Conservation (phyloP, 1,140 invertebrate species). For the Drosophila jambulina region DNA sequence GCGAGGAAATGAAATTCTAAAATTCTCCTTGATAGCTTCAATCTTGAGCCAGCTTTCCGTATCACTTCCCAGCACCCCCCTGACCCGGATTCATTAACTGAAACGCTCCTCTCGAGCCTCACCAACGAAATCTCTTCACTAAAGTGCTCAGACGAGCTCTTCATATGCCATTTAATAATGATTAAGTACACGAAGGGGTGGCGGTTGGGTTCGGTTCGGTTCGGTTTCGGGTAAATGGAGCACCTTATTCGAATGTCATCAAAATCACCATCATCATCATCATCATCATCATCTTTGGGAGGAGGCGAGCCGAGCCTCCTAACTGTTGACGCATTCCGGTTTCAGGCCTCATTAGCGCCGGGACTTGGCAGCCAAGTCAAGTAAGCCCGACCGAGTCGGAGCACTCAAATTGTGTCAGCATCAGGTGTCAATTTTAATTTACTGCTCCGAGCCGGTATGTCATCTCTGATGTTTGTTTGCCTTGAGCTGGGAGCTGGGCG, state of each 20-base stretch:
- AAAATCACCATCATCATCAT: slow-evolving; percentile 64
- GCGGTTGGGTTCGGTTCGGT: background rate
- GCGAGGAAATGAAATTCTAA: slow-evolving; percentile 5
- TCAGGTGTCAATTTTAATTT: slow-evolving; percentile 83
- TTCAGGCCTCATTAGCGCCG: slow-evolving; percentile 72
- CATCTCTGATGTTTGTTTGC: slow-evolving; percentile 55
- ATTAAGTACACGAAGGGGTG: slow-evolving; percentile 33
- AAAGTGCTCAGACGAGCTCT: slow-evolving; percentile 37
- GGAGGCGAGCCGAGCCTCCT: slow-evolving; percentile 14
- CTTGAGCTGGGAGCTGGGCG: slow-evolving; percentile 6
- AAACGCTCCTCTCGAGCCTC: slow-evolving; percentile 1
- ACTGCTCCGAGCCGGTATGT: slow-evolving; percentile 49
- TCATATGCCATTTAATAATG: slow-evolving; percentile 54
- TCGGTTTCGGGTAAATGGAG: slow-evolving; percentile 28
- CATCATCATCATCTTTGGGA: slow-evolving; percentile 41
- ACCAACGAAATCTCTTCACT: slow-evolving; percentile 16
- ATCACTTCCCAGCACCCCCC: slow-evolving; percentile 5
- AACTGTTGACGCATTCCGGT: slow-evolving; percentile 70
- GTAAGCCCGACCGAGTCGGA: slow-evolving; percentile 32
- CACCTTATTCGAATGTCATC: slow-evolving; percentile 46
- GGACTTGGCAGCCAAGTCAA: slow-evolving; percentile 31
- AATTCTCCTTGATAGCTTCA: slow-evolving; percentile 7
- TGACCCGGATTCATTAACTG: slow-evolving; percentile 34
- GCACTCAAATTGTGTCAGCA: slow-evolving; percentile 62
- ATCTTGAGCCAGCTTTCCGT: slow-evolving; percentile 19